A percentile compares a stretch with the other conserved stretches of the same genome.
phyloP scores from a whole-genome alignment of 2,797 vertebrate species.

The Telmatherina bonti region DNA sequence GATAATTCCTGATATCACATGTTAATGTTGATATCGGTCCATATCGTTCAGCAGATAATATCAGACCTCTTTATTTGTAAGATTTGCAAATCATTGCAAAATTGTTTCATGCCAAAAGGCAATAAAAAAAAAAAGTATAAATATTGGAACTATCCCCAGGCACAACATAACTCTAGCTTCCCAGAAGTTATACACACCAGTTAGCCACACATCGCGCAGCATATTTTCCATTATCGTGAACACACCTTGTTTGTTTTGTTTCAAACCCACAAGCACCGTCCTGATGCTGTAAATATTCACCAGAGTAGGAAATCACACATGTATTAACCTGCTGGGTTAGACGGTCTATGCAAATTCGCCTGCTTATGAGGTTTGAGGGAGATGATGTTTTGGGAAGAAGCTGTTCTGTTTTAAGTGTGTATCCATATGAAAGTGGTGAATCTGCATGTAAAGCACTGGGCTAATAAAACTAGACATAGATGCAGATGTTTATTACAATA shows the following conservation, averaged over 20 bases:
- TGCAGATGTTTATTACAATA: too few relatives aligned
- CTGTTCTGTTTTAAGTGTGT: not conserved
- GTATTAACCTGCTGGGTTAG: not conserved
- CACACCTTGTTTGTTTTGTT: not conserved
- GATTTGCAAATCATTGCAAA: too few relatives aligned
- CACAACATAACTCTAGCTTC: not conserved
- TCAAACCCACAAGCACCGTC: not conserved
- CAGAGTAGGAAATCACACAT: not conserved
- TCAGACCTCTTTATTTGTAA: too few relatives aligned
- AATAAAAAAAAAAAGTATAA: not conserved
- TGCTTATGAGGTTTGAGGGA: not conserved
- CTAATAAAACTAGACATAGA: too few relatives aligned
- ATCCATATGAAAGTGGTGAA: accelerated
- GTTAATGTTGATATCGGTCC: too few relatives aligned
- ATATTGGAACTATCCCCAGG: not conserved
- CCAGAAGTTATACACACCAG: not conserved
- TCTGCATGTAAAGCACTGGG: too few relatives aligned
- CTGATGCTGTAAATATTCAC: not conserved
- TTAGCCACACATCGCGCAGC: not conserved
- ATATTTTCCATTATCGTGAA: not conserved
- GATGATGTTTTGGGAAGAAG: not conserved
- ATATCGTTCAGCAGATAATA: too few relatives aligned
- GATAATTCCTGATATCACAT: too few relatives aligned
- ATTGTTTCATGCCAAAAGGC: too few relatives aligned
- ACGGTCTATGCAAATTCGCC: not conserved